phyloP scores from a whole-genome alignment of 2,888 invertebrate species.

The Rhorus exstirpatorius region DNA sequence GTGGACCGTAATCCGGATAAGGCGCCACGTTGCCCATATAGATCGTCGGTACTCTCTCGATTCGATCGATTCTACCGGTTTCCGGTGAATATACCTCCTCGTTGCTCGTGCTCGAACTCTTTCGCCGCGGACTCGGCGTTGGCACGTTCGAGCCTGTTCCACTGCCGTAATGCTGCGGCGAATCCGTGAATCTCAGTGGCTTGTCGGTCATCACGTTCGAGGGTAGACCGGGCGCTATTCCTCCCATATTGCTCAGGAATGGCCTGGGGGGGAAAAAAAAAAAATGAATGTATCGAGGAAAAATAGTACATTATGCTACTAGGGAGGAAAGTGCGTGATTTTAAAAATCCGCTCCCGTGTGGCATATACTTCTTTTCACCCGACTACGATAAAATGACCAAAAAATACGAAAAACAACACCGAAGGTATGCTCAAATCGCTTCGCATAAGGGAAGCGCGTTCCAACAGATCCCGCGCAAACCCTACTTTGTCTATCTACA shows the following conservation, averaged over 20 bases:
- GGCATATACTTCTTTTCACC: too few species aligned
- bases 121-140: conserved; percentile 91
- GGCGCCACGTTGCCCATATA: conserved; percentile 81
- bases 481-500: too few species aligned
- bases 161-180: conserved; percentile 90
- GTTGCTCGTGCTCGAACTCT: conserved; percentile 90
- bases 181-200: conserved; percentile 92
- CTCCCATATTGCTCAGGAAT: conserved; percentile 84
- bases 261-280: conserved; percentile 80
- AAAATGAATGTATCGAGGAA: conserved; percentile 41
- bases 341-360: too few species aligned
- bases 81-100: conserved; percentile 88
- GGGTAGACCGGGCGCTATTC: conserved; percentile 82
- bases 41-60: conserved; percentile 82
- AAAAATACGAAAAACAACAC: too few species aligned
- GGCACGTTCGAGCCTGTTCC: conserved; percentile 87
- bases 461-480: too few species aligned
- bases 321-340: too few species aligned
- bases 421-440: too few species aligned
- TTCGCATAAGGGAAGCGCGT: too few species aligned
- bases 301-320: too few species aligned
- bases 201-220: conserved; percentile 84
- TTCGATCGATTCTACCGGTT: conserved; percentile 75
- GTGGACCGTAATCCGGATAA: conserved; percentile 82
- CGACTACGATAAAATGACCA: too few species aligned